phyloP scores from a whole-genome alignment of 1,140 invertebrate species.

The Lordiphosa stackelbergi region DNA sequence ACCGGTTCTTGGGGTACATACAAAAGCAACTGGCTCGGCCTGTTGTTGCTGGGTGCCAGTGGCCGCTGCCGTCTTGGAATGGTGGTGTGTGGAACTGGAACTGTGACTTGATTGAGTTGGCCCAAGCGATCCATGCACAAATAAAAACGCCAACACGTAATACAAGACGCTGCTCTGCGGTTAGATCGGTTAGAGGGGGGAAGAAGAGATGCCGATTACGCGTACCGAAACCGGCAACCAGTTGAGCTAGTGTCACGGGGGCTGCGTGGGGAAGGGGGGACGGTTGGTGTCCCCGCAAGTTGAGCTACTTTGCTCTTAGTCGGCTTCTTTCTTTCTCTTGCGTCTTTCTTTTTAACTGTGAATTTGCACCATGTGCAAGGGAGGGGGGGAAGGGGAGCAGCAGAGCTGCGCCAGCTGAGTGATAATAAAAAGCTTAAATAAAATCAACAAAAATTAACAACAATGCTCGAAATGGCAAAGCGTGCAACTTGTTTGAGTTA shows the following conservation, averaged over 20 bases:
- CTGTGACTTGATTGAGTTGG: conserved; percentile 64
- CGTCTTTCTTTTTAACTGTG: conserved; percentile 47
- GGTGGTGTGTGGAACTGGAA: conserved; percentile 32
- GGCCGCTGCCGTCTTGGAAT: conserved; percentile 28
- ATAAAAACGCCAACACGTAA: conserved; percentile 70
- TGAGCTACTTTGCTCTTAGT: conserved; percentile 73
- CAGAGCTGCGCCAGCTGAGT: conserved; percentile 22
- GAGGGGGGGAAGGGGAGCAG: neutral
- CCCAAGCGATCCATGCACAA: conserved; percentile 49
- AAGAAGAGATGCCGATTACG: conserved; percentile 29
- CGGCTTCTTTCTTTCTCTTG: conserved; percentile 47
- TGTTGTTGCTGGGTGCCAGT: conserved; percentile 67
- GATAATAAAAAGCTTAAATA: conserved; percentile 69
- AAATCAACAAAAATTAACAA: conserved; percentile 64
- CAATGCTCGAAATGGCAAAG: conserved; percentile 47
- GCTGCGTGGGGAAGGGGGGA: neutral
- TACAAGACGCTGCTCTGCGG: conserved; percentile 46
- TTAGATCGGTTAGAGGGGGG: conserved; percentile 1
- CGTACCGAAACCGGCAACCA: conserved; percentile 30
- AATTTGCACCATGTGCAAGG: conserved; percentile 39
- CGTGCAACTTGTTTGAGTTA: conserved; percentile 27
- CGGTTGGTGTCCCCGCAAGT: conserved; percentile 55
- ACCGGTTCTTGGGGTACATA: conserved; percentile 28
- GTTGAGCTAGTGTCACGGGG: neutral
- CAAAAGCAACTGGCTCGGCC: conserved; percentile 29